Conservation (phyloP, 23 tunicate genomes). For the Phallusia fumigata region DNA sequence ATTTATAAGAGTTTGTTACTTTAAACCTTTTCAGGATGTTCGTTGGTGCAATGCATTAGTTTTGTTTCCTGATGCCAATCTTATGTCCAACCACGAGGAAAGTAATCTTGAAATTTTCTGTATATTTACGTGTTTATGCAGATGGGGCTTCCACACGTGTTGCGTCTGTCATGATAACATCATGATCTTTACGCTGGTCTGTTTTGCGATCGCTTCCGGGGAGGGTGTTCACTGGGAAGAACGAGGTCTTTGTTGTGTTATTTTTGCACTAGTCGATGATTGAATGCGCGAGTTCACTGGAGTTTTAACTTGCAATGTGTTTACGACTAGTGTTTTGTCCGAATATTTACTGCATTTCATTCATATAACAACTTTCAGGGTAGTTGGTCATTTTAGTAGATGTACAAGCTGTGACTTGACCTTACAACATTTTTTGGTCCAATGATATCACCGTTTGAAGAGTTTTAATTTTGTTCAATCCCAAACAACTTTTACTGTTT, state of each 20-base stretch:
- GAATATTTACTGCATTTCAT: too few relatives aligned
- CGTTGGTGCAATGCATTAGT: too few relatives aligned
- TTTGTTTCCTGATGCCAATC: neutral
- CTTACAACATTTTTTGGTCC: too few relatives aligned
- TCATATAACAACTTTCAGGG: too few relatives aligned
- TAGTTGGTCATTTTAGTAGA: too few relatives aligned
- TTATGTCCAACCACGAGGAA: neutral
- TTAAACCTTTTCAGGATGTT: too few relatives aligned
- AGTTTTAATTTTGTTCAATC: too few relatives aligned
- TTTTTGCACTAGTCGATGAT: neutral
- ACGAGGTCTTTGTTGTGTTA: neutral
- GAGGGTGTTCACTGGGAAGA: neutral
- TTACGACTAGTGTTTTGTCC: too few relatives aligned
- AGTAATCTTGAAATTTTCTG: neutral
- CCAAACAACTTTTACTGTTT: too few relatives aligned
- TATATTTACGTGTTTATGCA: neutral
- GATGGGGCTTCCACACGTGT: conserved; percentile 4
- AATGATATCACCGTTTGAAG: too few relatives aligned
- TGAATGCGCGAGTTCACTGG: neutral
- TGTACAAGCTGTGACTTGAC: too few relatives aligned
- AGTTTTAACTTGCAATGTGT: neutral
- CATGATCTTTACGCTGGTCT: neutral
- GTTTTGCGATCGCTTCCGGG: neutral
- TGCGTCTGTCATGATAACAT: neutral
- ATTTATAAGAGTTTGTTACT: too few relatives aligned